Conservation (phyloP, 2,113 vertebrate species). For the Mormyrus lacerda region DNA sequence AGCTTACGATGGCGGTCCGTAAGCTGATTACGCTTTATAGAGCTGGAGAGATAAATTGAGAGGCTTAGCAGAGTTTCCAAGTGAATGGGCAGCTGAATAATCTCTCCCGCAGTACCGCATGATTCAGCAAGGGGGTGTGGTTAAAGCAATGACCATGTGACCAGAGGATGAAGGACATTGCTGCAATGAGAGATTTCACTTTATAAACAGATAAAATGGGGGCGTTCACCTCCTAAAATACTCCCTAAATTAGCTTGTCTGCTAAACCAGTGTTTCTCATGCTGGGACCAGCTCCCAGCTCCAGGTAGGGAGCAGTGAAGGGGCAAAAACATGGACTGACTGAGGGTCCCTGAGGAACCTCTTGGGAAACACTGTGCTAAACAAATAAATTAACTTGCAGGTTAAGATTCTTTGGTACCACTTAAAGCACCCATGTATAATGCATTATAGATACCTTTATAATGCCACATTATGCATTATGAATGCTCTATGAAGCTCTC, state of each 20-base stretch:
- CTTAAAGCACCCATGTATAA: too few species aligned
- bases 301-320: background rate
- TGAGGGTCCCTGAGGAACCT: background rate
- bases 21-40: constrained; percentile 12
- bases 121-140: background rate
- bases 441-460: too few species aligned
- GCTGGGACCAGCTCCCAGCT: background rate
- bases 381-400: background rate
- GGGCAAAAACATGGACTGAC: background rate
- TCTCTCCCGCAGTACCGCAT: background rate
- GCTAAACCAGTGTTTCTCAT: background rate
- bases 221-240: background rate
- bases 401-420: background rate
- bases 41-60: background rate
- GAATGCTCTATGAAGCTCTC: too few species aligned
- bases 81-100: background rate
- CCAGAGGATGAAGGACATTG: background rate
- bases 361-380: background rate
- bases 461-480: too few species aligned
- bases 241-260: background rate
- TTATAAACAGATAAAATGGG: background rate
- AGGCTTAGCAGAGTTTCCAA: constrained; percentile 8
- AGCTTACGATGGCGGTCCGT: background rate
- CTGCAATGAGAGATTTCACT: background rate
- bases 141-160: background rate